Base-by-base conservation (phyloP, 64 coral and sea anemone genomes). In the Dendronephthya gigantea region DNA sequence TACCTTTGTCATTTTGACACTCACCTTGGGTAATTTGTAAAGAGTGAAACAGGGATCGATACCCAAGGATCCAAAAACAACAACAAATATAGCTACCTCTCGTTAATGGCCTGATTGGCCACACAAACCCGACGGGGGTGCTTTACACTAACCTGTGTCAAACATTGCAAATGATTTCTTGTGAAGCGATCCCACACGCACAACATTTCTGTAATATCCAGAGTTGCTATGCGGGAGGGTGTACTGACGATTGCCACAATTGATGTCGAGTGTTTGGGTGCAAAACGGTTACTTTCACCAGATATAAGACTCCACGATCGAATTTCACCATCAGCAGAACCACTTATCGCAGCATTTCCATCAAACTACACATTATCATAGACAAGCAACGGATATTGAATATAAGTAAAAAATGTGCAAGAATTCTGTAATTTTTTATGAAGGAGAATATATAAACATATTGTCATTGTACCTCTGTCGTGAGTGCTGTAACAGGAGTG, bases 171-270 rank as follows among this genome's bases (percentile, higher is more conserved):
- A 39, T 33, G 36, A 15, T 12, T 79, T 34, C 72, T 79, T 15
- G 72, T 36, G 15, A 39, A 36, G 32, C 72, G 72, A 39, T 79
- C 72, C 72, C 72, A 79, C 34, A 79, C 37, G 36, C 72, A 79
- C 72, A 79, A 34, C 72, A 79, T 4, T 39, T 79, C 72, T 16
- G 72, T 79, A 39, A 79, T 79, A 79, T 79, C 72, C 72, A 79
- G 36, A 19, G 30, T 79, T 10, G 36, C 72, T 4, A 79, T 79
- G 32, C 72, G 72, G 10, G 30, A 34, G 36, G 16, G 5, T 34
- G 30, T 79, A 39, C 30, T 15, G 9, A 79, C 72, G 12, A 79
- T 79, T 79, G 13, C 29, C 9, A 79, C 72, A 39, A 79, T 79
- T 34, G 72, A 79, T 79, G 72, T 9, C 1, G 36, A 34, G 72